Percentiles rank a stretch among this genome's conserved stretches.
phyloP scores from a whole-genome alignment of 2,113 vertebrate genomes.

The Circaetus cinerascens region DNA sequence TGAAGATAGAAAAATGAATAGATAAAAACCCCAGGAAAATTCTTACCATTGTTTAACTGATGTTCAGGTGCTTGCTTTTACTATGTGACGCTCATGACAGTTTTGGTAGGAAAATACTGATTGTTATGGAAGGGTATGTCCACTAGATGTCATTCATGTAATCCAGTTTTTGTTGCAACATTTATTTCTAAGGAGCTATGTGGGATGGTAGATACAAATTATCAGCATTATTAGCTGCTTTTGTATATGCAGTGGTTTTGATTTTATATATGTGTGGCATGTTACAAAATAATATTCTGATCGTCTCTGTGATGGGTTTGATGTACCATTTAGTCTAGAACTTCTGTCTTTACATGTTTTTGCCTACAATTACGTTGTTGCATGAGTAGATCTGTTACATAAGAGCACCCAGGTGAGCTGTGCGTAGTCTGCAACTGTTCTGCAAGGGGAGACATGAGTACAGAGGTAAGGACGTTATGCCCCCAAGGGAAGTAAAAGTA shows the following conservation, averaged over 20 bases:
- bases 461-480: not conserved
- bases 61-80: not conserved
- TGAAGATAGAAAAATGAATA: not conserved
- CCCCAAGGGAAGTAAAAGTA: not conserved
- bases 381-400: not conserved
- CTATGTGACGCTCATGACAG: not conserved
- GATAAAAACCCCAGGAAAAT: not conserved
- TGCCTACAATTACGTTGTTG: not conserved
- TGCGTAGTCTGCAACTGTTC: not conserved
- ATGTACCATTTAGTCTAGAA: not conserved
- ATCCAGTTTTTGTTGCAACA: constrained; percentile 50
- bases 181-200: not conserved
- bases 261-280: not conserved
- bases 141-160: constrained; percentile 80
- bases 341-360: not conserved
- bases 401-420: not conserved
- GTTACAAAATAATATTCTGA: constrained; percentile 6
- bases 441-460: not conserved
- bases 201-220: not conserved
- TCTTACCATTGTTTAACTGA: not conserved
- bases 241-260: not conserved
- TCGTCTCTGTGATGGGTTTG: not conserved
- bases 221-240: constrained; percentile 14
- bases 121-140: constrained; percentile 36
- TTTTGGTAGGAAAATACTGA: not conserved